Conservation (phyloP, 53 echinoderm and acorn worm genomes). For the Echinometra lucunter region DNA sequence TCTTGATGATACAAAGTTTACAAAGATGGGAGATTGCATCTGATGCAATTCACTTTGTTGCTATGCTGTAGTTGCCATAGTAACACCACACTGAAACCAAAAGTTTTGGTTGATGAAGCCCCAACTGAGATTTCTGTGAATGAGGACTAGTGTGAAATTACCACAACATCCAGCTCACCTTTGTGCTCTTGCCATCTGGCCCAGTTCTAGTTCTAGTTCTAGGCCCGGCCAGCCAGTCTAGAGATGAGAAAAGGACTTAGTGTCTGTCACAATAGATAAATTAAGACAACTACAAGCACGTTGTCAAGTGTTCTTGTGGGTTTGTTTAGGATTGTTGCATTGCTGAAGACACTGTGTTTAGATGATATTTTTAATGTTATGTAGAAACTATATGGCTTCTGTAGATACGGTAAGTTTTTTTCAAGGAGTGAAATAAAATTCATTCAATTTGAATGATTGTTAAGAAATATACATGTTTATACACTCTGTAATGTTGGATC, state of each 20-base stretch:
- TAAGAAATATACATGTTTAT: no score
- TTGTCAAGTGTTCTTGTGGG: no score
- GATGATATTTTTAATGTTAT: no score
- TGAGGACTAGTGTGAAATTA: conserved; percentile 52
- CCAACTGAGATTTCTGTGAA: conserved; percentile 55
- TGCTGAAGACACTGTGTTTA: no score
- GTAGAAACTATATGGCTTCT: no score
- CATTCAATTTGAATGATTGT: no score
- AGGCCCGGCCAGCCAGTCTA: background rate
- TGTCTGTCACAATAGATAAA: no score
- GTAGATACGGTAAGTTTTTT: no score
- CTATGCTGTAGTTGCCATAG: background rate
- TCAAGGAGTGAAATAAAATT: no score
- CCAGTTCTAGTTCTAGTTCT: background rate
- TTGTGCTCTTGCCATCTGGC: conserved; percentile 19
- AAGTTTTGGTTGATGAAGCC: conserved; percentile 25
- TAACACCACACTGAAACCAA: conserved; percentile 59
- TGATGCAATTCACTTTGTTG: conserved; percentile 29
- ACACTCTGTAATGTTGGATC: no score
- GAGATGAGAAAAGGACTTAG: background rate
- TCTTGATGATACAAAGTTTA: background rate
- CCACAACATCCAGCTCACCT: conserved; percentile 56
- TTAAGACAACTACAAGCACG: no score
- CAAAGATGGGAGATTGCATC: background rate
- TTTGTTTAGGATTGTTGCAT: no score